Percentiles rank a stretch among this genome's conserved stretches.
Evolutionary conservation across 2,888 invertebrate genomes (phyloP).

Genomic region (Clepsis dumicolana): DNA sequence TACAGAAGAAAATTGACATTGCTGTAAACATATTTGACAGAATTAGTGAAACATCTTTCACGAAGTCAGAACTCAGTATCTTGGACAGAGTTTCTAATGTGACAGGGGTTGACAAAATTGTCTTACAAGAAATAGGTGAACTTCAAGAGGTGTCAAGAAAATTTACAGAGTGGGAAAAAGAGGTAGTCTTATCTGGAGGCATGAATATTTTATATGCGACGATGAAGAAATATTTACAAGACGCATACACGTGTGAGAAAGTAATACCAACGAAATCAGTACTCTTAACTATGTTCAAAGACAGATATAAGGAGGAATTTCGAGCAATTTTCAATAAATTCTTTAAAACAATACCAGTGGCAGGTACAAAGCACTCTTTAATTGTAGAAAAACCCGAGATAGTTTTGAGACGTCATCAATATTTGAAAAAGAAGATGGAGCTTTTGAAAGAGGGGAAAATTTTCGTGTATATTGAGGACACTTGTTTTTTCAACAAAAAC

Average conservation of each 20-base stretch:
- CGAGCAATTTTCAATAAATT: slow-evolving; percentile 4
- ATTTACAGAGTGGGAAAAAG: slow-evolving; percentile 4
- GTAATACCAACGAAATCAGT: slow-evolving; percentile 1
- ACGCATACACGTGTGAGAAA: background rate
- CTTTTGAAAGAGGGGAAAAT: slow-evolving; percentile 15
- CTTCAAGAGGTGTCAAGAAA: slow-evolving; percentile 3
- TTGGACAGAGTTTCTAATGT: background rate
- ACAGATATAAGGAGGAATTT: background rate
- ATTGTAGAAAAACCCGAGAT: slow-evolving; percentile 40
- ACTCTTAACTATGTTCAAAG: background rate
- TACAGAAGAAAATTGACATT: slow-evolving; percentile 22
- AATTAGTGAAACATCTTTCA: background rate
- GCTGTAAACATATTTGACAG: slow-evolving; percentile 4
- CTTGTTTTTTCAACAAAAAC: background rate
- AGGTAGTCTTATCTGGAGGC: background rate
- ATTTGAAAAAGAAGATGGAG: slow-evolving; percentile 25
- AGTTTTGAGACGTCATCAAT: slow-evolving; percentile 29
- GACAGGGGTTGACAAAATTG: background rate
- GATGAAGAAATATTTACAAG: slow-evolving; percentile 11
- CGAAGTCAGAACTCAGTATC: background rate
- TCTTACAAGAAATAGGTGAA: background rate
- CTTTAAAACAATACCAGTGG: slow-evolving; percentile 18
- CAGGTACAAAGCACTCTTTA: slow-evolving; percentile 15
- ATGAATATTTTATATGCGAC: background rate
- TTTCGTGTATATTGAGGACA: slow-evolving; percentile 36